These are phyloP conservation scores for Pelodiscus sinensis DNA, from an alignment of 2,113 vertebrate species.

Conservation along the genomic window DNA sequence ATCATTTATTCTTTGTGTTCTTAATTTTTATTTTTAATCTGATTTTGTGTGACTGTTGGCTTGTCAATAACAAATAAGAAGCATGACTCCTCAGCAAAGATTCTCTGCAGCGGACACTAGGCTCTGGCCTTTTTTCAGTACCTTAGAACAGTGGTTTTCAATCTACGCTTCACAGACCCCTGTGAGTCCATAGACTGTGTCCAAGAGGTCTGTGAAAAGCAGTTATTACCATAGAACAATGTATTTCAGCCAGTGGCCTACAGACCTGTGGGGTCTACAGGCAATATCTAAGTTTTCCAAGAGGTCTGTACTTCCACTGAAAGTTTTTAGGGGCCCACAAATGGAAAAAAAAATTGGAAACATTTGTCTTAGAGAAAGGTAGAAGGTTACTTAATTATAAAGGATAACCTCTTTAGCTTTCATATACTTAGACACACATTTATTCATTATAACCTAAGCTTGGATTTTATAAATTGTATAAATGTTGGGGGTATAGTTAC, in stretches of 20 bases:
- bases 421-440: neutral
- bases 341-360: neutral
- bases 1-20: conserved; percentile 6
- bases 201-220: neutral
- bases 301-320: neutral
- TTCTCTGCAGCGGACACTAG: conserved; percentile 32
- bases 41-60: conserved; percentile 33
- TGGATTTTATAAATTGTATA: neutral
- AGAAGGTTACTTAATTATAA: conserved; percentile 15
- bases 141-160: neutral
- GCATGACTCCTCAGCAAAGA: neutral
- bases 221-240: neutral
- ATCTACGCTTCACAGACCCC: neutral
- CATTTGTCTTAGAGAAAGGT: neutral
- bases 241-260: neutral
- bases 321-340: neutral
- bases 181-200: neutral
- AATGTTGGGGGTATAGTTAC: neutral
- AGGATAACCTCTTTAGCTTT: neutral
- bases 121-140: conserved; percentile 9
- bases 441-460: neutral
- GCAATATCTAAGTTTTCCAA: neutral
- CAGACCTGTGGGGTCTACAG: neutral
- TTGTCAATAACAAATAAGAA: conserved; percentile 18
- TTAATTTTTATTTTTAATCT: conserved; percentile 42